Conservation (phyloP, 2,888 invertebrate genomes). For the Dinocampus coccinellae region DNA sequence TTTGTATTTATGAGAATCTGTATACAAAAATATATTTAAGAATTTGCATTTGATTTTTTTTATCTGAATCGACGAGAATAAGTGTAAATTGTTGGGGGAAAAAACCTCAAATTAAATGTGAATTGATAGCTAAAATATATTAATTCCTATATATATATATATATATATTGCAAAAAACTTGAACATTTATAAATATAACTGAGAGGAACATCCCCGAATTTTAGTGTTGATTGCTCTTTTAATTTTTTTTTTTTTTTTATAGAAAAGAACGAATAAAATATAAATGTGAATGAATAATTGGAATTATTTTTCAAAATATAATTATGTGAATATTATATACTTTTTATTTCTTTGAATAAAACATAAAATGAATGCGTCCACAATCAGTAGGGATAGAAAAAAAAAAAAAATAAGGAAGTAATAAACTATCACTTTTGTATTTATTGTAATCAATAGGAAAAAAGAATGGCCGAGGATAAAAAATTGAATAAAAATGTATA, state of each 20-base stretch:
- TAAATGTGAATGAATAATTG: neutral
- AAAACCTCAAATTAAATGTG: neutral
- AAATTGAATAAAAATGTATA: constrained; percentile 10
- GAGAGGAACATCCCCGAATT: neutral
- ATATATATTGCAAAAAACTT: neutral
- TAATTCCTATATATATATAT: neutral
- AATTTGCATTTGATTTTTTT: neutral
- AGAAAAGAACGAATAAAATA: too few species aligned
- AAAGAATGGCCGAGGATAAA: constrained; percentile 4
- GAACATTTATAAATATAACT: neutral
- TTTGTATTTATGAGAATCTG: neutral
- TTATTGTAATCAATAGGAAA: constrained; percentile 26
- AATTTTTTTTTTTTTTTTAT: too few species aligned
- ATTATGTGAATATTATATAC: neutral
- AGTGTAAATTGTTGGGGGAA: neutral
- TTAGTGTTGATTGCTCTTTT: neutral
- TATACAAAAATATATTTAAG: neutral
- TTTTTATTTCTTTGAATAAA: neutral
- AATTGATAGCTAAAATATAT: neutral
- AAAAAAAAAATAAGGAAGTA: neutral
- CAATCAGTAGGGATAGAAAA: neutral
- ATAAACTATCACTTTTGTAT: constrained; percentile 27
- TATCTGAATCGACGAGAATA: neutral
- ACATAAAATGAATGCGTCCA: neutral
- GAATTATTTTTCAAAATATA: neutral